phyloP scores from a whole-genome alignment of 2,113 vertebrate genomes.

The Centropus unirufus region DNA sequence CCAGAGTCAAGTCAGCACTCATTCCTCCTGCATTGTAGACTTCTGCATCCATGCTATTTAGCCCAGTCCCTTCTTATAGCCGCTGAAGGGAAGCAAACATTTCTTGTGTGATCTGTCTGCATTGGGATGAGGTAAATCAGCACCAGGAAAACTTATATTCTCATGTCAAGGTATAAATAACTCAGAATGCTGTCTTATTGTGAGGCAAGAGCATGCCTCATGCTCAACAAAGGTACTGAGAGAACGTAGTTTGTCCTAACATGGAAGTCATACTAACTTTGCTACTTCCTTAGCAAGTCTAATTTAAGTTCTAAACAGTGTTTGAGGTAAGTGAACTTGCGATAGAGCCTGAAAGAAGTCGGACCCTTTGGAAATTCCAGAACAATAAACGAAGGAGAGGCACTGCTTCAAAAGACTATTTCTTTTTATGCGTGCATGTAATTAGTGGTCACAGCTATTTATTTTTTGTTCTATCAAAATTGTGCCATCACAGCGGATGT shows the following conservation, averaged over 20 bases:
- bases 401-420: not conserved
- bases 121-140: not conserved
- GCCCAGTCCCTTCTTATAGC: not conserved
- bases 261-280: not conserved
- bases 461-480: not conserved
- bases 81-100: not conserved
- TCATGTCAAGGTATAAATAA: not conserved
- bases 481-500: not conserved
- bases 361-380: not conserved
- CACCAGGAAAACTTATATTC: not conserved
- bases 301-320: not conserved
- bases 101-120: not conserved
- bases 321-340: not conserved
- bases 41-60: not conserved
- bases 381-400: not conserved
- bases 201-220: not conserved
- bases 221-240: not conserved
- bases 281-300: not conserved
- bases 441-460: not conserved
- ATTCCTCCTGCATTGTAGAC: not conserved
- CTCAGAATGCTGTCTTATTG: not conserved
- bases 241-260: not conserved
- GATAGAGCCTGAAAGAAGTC: not conserved
- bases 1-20: not conserved
- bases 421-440: not conserved